These are phyloP conservation scores for Drosophila navojoa DNA, from an alignment of 1,140 invertebrate genomes.

Conservation along the genomic window DNA sequence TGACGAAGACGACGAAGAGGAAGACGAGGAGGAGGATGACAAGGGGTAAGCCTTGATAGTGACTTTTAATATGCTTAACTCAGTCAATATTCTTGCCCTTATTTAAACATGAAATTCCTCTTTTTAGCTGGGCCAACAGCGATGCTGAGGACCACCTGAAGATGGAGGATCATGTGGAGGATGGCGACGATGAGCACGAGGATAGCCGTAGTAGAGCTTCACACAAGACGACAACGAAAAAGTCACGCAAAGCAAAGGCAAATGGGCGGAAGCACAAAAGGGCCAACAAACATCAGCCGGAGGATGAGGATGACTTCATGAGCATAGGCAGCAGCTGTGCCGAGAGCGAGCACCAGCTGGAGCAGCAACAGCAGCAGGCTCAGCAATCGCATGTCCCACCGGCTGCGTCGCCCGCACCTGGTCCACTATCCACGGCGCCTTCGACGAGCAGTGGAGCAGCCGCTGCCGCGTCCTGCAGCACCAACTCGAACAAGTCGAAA, in stretches of 20 bases:
- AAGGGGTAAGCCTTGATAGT: slow-evolving; percentile 2
- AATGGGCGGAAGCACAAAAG: slow-evolving; percentile 38
- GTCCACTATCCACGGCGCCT: slow-evolving; percentile 50
- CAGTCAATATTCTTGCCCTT: background rate
- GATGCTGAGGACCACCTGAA: slow-evolving; percentile 50
- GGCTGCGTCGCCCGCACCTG: slow-evolving; percentile 1
- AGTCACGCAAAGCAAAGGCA: slow-evolving; percentile 59
- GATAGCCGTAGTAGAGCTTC: slow-evolving; percentile 57
- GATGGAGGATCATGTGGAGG: slow-evolving; percentile 29
- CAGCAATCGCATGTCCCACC: slow-evolving; percentile 2
- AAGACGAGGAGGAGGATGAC: slow-evolving; percentile 28
- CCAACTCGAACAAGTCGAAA: slow-evolving; percentile 59
- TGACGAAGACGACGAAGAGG: slow-evolving; percentile 72
- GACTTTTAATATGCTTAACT: no score
- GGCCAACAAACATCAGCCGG: slow-evolving; percentile 32
- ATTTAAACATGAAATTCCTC: background rate
- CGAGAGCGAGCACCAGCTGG: slow-evolving; percentile 46
- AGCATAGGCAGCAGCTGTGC: slow-evolving; percentile 61
- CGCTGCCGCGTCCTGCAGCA: background rate
- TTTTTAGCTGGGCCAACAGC: slow-evolving; percentile 31
- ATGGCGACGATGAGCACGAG: slow-evolving; percentile 67
- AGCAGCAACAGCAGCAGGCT: slow-evolving; percentile 29
- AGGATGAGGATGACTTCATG: slow-evolving; percentile 70
- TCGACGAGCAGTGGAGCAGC: slow-evolving; percentile 54
- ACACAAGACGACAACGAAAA: slow-evolving; percentile 55